Percentiles rank a stretch among this genome's conserved stretches.
phyloP scores from a whole-genome alignment of 2,113 vertebrate species.

The Globicephala melas region DNA sequence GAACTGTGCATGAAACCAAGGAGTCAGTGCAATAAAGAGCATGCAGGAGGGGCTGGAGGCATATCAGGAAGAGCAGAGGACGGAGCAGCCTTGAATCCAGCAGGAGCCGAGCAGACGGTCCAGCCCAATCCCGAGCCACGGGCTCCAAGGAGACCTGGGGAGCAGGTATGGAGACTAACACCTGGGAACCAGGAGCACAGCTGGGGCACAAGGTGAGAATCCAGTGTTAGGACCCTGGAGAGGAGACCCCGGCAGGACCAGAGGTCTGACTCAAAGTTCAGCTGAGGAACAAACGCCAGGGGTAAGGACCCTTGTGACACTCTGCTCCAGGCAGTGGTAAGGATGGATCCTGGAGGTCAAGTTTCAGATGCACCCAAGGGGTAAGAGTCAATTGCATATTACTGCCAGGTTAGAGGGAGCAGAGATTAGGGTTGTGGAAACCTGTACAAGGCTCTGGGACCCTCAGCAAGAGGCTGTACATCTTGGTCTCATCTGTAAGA shows the following conservation, averaged over 20 bases:
- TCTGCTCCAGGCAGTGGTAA: not conserved
- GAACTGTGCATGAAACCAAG: not conserved
- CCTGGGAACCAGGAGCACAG: not conserved
- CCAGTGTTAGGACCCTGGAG: not conserved
- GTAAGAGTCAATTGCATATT: rapidly evolving
- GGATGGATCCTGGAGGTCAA: no score
- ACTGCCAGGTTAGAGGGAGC: not conserved
- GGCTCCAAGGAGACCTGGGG: not conserved
- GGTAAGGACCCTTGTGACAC: not conserved
- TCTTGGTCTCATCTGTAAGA: no score
- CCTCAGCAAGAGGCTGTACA: not conserved
- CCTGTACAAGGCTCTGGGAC: not conserved
- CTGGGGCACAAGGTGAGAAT: no score
- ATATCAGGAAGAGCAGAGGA: no score
- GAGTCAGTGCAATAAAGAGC: not conserved
- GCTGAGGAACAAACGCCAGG: not conserved
- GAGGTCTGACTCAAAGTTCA: not conserved
- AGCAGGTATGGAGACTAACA: not conserved
- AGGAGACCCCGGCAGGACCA: not conserved
- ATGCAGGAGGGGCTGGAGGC: rapidly evolving
- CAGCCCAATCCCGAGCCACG: rapidly evolving
- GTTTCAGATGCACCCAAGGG: not conserved
- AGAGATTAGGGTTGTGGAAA: not conserved
- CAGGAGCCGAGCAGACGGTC: not conserved
- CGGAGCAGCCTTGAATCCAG: not conserved